Conservation (phyloP, 2,888 invertebrate genomes). For the Thumatha senex region DNA sequence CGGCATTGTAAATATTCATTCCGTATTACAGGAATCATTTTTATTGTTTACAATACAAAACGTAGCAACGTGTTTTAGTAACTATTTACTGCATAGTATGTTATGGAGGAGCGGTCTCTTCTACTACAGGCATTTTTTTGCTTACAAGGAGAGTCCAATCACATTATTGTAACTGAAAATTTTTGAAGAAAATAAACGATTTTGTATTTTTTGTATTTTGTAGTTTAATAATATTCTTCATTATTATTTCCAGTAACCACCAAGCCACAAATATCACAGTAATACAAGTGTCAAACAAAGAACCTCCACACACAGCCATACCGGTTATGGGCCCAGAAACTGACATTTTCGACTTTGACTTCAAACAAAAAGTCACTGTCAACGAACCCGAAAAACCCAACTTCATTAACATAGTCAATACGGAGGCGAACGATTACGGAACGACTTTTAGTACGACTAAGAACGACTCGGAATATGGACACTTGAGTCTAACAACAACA, state of each 20-base stretch:
- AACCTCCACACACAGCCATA: constrained; percentile 72
- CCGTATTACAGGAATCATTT: too few species aligned
- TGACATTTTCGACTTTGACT: constrained; percentile 65
- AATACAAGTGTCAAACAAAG: constrained; percentile 83
- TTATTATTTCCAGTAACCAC: constrained; percentile 42
- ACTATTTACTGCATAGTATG: too few species aligned
- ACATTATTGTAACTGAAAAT: too few species aligned
- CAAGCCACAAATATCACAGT: constrained; percentile 81
- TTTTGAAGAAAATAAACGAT: too few species aligned
- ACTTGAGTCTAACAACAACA: constrained; percentile 71
- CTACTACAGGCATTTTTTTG: too few species aligned
- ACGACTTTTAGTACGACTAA: constrained; percentile 50
- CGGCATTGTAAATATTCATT: too few species aligned
- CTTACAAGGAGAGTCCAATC: too few species aligned
- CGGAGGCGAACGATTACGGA: constrained; percentile 65
- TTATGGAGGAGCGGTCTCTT: too few species aligned
- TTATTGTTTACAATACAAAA: too few species aligned
- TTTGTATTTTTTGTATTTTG: too few species aligned
- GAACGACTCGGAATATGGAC: constrained; percentile 65
- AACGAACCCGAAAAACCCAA: constrained; percentile 39
- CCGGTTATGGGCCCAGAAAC: constrained; percentile 63
- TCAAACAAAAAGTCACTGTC: constrained; percentile 47
- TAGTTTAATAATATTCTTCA: too few species aligned
- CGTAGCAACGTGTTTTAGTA: too few species aligned
- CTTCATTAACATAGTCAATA: constrained; percentile 72